Conservation (phyloP, 2,113 vertebrate genomes). For the Sisor rabdophorus region DNA sequence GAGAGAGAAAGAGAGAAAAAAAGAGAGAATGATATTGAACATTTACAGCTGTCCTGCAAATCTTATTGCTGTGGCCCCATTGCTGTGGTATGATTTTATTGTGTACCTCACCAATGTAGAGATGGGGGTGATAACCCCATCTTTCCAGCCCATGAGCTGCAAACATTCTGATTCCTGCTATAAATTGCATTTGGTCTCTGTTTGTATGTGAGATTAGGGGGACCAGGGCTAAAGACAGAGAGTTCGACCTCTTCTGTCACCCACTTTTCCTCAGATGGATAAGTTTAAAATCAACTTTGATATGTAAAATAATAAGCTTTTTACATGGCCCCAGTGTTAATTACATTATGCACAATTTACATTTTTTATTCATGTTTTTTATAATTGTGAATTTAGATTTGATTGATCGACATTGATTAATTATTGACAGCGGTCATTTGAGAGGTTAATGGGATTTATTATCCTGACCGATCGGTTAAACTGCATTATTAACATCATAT, state of each 20-base stretch:
- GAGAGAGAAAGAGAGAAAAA: slow-evolving; percentile 3
- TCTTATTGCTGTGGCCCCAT: slow-evolving; percentile 56
- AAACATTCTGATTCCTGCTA: slow-evolving; percentile 51
- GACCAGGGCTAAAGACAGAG: slow-evolving; percentile 11
- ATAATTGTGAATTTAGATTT: not conserved
- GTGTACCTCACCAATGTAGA: slow-evolving; percentile 58
- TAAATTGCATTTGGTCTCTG: slow-evolving; percentile 58
- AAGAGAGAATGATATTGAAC: slow-evolving; percentile 54
- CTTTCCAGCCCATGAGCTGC: slow-evolving; percentile 54
- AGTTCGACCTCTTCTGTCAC: slow-evolving; percentile 14
- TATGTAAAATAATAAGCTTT: not conserved
- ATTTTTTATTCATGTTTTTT: not conserved
- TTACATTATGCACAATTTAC: not conserved
- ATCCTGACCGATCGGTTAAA: not conserved
- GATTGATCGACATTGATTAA: no score
- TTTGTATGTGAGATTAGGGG: slow-evolving; percentile 34
- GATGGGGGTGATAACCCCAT: slow-evolving; percentile 63
- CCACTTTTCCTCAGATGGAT: not conserved
- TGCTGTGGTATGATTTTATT: slow-evolving; percentile 65
- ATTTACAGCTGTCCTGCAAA: slow-evolving; percentile 66
- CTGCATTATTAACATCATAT: not conserved
- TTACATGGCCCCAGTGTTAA: not conserved
- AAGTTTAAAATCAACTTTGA: not conserved
- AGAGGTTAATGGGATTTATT: not conserved
- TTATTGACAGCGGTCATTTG: not conserved